Evolutionary conservation across 2,113 vertebrate genomes (phyloP).

Genomic region (Nerophis ophidion): DNA sequence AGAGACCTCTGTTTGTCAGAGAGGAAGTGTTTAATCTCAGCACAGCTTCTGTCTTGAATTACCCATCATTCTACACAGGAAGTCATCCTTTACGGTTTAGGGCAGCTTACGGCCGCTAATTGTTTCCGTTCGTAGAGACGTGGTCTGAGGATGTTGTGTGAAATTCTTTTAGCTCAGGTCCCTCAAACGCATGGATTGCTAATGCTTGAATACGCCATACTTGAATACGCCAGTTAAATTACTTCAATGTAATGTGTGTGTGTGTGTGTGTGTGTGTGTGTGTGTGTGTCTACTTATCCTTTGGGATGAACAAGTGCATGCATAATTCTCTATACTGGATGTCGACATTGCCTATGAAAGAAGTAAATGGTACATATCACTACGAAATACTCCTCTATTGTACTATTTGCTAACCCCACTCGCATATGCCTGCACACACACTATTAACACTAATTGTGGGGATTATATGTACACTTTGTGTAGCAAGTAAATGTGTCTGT

Average conservation of each 20-base stretch:
- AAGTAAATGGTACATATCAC: slow-evolving; percentile 53
- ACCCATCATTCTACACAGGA: slow-evolving; percentile 68
- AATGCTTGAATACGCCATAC: neutral
- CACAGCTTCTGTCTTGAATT: slow-evolving; percentile 64
- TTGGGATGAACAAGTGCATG: slow-evolving; percentile 34
- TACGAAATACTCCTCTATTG: slow-evolving; percentile 40
- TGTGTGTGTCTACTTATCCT: slow-evolving; percentile 32
- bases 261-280: slow-evolving; percentile 10
- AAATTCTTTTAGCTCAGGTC: slow-evolving; percentile 1
- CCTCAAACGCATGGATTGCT: neutral
- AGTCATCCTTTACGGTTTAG: slow-evolving; percentile 65
- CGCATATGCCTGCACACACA: slow-evolving; percentile 30
- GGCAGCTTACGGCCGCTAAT: slow-evolving; percentile 66
- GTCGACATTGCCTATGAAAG: slow-evolving; percentile 37
- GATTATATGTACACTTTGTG: slow-evolving; percentile 64
- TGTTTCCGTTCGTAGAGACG: slow-evolving; percentile 67
- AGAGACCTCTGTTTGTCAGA: slow-evolving; percentile 40
- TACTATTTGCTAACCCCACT: slow-evolving; percentile 32
- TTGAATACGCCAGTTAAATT: too few species aligned
- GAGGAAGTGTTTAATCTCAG: slow-evolving; percentile 65
- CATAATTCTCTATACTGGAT: slow-evolving; percentile 31
- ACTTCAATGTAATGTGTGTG: slow-evolving; percentile 1
- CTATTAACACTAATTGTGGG: slow-evolving; percentile 55
- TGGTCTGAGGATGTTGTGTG: slow-evolving; percentile 25
- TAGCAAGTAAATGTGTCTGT: slow-evolving; percentile 60